Evolutionary conservation across 2,797 vertebrate species (phyloP).

Genomic region (Hybognathus amarus): DNA sequence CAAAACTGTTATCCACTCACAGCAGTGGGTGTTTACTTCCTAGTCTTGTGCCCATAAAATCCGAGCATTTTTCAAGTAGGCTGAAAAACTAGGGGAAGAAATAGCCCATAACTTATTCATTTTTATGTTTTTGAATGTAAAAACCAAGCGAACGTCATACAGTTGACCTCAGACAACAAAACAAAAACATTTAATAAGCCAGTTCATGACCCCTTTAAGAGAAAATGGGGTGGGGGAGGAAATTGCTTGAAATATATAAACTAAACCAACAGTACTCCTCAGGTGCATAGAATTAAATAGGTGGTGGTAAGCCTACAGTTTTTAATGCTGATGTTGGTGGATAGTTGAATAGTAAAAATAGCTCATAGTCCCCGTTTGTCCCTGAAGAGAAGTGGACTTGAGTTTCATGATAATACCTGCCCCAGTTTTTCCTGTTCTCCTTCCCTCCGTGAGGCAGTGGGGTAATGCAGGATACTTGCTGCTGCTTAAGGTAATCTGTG

Average conservation of each 20-base stretch:
- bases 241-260: not conserved
- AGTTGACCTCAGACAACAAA: no score
- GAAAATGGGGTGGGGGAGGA: not conserved
- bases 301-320: conserved; percentile 20
- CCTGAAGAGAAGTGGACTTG: conserved; percentile 48
- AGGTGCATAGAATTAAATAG: not conserved
- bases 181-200: no score
- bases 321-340: conserved; percentile 41
- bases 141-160: no score
- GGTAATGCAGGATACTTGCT: conserved; percentile 25
- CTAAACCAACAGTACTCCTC: not conserved
- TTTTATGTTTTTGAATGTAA: no score
- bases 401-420: conserved; percentile 57
- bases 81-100: no score
- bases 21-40: no score
- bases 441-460: conserved; percentile 37
- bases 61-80: no score
- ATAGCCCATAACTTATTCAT: no score
- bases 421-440: conserved; percentile 50
- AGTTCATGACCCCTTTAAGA: no score
- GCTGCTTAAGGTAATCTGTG: conserved; percentile 47
- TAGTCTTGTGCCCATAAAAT: no score
- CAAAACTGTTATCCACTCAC: no score
- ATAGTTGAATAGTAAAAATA: conserved; percentile 49
- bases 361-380: conserved; percentile 38